Conservation (phyloP, 2,113 vertebrate genomes). For the Leptosomus discolor region DNA sequence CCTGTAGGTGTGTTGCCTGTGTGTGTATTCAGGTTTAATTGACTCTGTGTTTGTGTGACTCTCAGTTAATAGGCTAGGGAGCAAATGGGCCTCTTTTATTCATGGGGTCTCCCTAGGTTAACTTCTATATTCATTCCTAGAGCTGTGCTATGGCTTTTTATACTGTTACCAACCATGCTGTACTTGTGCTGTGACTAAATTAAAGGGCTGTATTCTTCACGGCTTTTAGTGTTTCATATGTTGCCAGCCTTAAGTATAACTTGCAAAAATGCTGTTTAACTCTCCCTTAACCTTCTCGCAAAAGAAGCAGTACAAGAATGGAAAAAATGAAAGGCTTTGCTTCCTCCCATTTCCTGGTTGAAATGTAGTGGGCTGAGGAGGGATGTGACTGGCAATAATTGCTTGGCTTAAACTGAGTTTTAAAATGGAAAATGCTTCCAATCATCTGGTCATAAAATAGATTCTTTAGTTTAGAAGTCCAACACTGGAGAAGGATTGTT, state of each 20-base stretch:
- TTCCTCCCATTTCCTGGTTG: background rate
- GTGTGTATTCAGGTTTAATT: background rate
- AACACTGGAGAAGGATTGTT: background rate
- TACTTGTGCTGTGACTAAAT: background rate
- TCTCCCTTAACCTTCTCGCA: background rate
- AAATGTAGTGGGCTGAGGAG: background rate
- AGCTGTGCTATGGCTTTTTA: background rate
- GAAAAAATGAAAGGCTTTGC: background rate
- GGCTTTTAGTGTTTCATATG: background rate
- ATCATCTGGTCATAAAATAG: background rate
- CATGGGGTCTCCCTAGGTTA: background rate
- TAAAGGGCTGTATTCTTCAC: conserved; percentile 1
- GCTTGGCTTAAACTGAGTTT: background rate
- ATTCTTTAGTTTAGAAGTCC: background rate
- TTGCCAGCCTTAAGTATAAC: conserved; percentile 5
- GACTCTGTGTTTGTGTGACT: background rate
- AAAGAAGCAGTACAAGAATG: background rate
- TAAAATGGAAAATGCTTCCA: background rate
- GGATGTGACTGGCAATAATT: background rate
- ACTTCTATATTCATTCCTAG: background rate
- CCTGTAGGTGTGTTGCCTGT: background rate
- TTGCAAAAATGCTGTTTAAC: background rate
- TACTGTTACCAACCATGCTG: background rate
- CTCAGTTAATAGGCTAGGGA: background rate
- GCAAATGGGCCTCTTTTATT: background rate